Base-by-base conservation (phyloP, 2,797 vertebrate genomes). In the Morelia viridis region DNA sequence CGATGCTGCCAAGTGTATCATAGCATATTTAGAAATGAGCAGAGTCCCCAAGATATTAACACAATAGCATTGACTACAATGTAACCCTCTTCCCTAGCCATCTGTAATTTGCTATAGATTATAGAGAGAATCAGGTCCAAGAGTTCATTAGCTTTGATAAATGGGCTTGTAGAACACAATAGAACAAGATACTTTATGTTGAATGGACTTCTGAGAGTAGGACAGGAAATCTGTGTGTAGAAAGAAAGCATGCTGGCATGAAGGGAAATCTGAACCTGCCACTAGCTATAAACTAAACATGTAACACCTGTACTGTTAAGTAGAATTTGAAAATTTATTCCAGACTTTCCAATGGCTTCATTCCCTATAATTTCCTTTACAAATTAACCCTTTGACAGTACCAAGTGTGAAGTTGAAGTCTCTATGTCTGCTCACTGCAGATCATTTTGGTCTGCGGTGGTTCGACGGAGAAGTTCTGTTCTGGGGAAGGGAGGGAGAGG, bases 301-400 rank as follows among this genome's bases (percentile, higher is more conserved):
- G 17, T 28, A 60, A 50, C 41, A 24, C n/a, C n/a, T 35, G 62
- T 61, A 10, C 53, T 41, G 80, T 41, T 76, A 85, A 76, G 41
- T n/a, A 56, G 57, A 90, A 76, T 80, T 60, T 85, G 26, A 60
- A 6, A 89, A 60, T 89, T 85, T 92, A 35, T 92, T 61, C 80
- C 84, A 76, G 61, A 28, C 41, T 80, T 80, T 10, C 41, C 22
- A 53, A n/a, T 76, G 19, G 56, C 85, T 92, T 71, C 31, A 64
- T 62, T 58, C 46, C 56, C 56, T 46, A 53, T 41, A 62, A 15
- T 61, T 62, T 61, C 57, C 1, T 50, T 71, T 92, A 89, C 7
- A 92, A 85, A 68, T 58, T 65, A 85, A 24, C 61, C 28, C 46
- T 8, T 7, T 85, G 64, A 17, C 22, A 80, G 5, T 12, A 58